Percentiles rank a stretch among this genome's conserved stretches.
phyloP scores from a whole-genome alignment of 1,140 invertebrate genomes.

The Pogonomyrmex barbatus region DNA sequence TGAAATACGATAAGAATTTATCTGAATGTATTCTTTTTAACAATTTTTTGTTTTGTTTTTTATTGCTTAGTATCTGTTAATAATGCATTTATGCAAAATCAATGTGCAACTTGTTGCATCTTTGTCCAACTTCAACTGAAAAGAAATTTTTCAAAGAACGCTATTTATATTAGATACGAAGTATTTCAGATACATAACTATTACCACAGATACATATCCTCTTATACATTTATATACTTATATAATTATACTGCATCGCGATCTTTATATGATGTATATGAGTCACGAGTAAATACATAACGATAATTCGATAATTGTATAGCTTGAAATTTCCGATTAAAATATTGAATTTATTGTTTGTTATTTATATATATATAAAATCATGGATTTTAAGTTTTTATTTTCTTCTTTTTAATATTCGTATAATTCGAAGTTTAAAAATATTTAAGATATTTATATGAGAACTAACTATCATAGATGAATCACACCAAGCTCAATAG shows the following conservation, averaged over 20 bases:
- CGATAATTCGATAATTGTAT: background rate
- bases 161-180: background rate
- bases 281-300: background rate
- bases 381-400: background rate
- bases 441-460: background rate
- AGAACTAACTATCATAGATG: background rate
- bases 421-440: background rate
- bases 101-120: background rate
- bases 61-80: background rate
- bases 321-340: background rate
- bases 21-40: background rate
- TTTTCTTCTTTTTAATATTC: background rate
- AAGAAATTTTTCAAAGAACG: background rate
- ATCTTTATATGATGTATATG: background rate
- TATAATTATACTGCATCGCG: background rate
- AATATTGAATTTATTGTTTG: conserved; percentile 4
- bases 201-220: background rate
- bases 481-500: background rate
- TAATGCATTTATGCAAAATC: background rate
- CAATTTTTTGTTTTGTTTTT: background rate
- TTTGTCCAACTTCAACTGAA: background rate
- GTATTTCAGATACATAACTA: background rate
- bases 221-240: background rate
- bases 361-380: background rate
- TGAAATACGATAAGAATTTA: background rate